Conservation (phyloP, 2,113 vertebrate species). For the Prunella fulvescens region DNA sequence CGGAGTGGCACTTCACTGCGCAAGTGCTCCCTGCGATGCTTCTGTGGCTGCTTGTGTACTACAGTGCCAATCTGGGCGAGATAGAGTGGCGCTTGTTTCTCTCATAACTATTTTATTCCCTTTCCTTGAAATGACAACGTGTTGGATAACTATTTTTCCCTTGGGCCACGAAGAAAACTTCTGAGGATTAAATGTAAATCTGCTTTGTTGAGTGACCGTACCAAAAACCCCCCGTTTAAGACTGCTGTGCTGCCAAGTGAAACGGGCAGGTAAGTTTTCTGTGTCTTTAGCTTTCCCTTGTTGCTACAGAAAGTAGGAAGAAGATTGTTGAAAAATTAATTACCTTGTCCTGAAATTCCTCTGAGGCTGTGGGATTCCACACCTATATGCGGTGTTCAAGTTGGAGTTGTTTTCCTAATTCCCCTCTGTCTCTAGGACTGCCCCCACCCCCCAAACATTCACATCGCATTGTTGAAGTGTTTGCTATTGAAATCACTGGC, state of each 20-base stretch:
- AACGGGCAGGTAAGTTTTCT: slow-evolving; percentile 41
- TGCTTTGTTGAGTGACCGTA: not conserved
- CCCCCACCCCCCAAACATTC: not conserved
- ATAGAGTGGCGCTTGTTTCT: not conserved
- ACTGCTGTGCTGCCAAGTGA: not conserved
- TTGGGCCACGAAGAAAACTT: not conserved
- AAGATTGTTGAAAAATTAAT: not conserved
- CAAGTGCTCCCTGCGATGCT: not conserved
- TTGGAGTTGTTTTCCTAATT: not conserved
- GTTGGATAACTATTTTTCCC: not conserved
- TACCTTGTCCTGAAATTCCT: slow-evolving; percentile 39
- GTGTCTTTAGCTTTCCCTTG: not conserved
- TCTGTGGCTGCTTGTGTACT: not conserved
- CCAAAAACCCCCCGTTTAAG: not conserved
- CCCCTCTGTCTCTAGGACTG: not conserved
- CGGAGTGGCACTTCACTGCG: not conserved
- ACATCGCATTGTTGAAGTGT: not conserved
- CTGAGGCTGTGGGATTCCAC: not conserved
- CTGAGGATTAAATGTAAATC: not conserved
- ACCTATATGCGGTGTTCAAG: not conserved
- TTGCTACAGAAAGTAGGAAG: not conserved
- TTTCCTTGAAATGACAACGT: not conserved
- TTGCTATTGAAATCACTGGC: not conserved
- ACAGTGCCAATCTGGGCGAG: not conserved
- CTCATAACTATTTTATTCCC: not conserved